Evolutionary conservation across 2,888 invertebrate species (phyloP), one percentile per base, ranked within the genome.

Genomic region (Lepidochrysops patricia): DNA sequence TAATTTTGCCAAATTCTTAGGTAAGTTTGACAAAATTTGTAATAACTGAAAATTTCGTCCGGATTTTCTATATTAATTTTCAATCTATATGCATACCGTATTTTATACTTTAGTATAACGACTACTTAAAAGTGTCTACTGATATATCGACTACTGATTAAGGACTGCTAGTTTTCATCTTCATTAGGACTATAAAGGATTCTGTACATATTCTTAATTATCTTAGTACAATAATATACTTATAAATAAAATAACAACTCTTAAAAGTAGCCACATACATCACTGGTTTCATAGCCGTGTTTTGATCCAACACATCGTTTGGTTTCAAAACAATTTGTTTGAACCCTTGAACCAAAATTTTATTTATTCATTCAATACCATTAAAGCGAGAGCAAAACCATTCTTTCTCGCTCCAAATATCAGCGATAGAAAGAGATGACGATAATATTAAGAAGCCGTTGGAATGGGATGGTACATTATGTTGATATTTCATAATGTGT

Each of bases 391-490:
- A 43, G 23, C 15, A 43, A 15, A 43, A 2, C 6, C 43, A 37
- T 43, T 23, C 9, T 43, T 12, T 19, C 19, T 43, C 43, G 12
- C 43, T 19, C 19, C 23, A 19, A 43, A 19, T 23, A 43, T 43
- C 19, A 23, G 43, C 19, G 43, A 43, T 43, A 43, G 43, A 43
- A 43, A 43, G 19, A 12, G 19, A 23, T 12, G 15, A 52, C 52
- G 2, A 25, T 25, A 27, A 13, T 27, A 52, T 54, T 32, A 54
- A 29, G 1, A 32, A 54, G 54, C 54, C 7, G n/a, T 58, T 54
- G 52, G 29, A 59, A 61, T 61, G 61, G 61, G 61, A 61, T 59
- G 58, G 61, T 34, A 34, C 4, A 32, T n/a, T 19, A 23, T 43
- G 12, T 54, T 48, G 43, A 58, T 58, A 26, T 57, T 43, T 9